Percentiles rank a stretch among this genome's conserved stretches.
These are phyloP conservation scores for Tricholauxania praeusta DNA, from an alignment of 2,888 invertebrate species.

Conservation along the genomic window DNA sequence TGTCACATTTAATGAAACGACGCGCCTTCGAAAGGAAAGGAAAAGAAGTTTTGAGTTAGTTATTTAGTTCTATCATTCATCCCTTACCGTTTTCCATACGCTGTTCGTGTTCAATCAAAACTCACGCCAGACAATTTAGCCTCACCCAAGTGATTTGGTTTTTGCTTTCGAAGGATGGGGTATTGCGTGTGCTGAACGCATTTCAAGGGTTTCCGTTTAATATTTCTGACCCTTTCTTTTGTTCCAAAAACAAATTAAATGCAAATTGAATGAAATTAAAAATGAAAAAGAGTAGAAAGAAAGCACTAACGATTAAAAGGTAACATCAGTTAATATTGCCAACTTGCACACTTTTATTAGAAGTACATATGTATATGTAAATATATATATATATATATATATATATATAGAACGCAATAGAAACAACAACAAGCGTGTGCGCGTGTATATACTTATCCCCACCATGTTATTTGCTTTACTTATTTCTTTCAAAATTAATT, in stretches of 20 bases:
- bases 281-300: neutral
- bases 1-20: slow-evolving; percentile 12
- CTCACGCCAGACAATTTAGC: neutral
- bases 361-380: too few species aligned
- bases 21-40: neutral
- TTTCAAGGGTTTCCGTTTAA: slow-evolving; percentile 14
- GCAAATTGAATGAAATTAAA: slow-evolving; percentile 32
- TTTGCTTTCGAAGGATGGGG: neutral
- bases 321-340: neutral
- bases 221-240: slow-evolving; percentile 10
- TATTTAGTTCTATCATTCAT: too few species aligned
- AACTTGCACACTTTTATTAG: too few species aligned
- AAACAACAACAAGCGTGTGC: too few species aligned
- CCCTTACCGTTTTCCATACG: too few species aligned
- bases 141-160: neutral
- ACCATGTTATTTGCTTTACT: too few species aligned
- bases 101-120: neutral
- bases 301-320: neutral
- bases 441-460: too few species aligned
- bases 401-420: too few species aligned
- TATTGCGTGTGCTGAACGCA: neutral
- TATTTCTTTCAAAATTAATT: too few species aligned
- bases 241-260: slow-evolving; percentile 24
- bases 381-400: too few species aligned
- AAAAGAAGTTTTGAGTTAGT: too few species aligned